Evolutionary conservation across 1,140 invertebrate species (phyloP).

Genomic region (Diorhabda carinulata): DNA sequence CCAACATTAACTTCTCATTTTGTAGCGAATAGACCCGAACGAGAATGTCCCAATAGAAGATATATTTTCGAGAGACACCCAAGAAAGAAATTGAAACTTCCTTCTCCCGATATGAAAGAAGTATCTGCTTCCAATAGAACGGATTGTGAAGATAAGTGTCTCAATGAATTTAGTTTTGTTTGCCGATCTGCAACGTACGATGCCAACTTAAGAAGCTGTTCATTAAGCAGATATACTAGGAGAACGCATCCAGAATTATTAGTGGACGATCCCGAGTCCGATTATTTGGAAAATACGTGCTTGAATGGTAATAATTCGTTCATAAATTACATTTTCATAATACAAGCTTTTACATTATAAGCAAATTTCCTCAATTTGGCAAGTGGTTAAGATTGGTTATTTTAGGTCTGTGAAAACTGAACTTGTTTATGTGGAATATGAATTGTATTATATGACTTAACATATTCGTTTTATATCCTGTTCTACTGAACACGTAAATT

Average conservation of each 20-base stretch:
- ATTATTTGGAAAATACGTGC: constrained; percentile 89
- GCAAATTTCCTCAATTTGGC: no score
- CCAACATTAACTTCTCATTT: constrained; percentile 20
- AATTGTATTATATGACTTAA: no score
- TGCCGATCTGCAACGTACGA: constrained; percentile 84
- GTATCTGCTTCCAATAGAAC: constrained; percentile 75
- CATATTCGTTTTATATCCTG: no score
- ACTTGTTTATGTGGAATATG: no score
- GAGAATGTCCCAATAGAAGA: constrained; percentile 79
- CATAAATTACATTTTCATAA: no score
- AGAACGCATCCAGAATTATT: constrained; percentile 78
- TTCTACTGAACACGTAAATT: constrained; percentile 10
- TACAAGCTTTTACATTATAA: no score
- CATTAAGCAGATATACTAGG: constrained; percentile 74
- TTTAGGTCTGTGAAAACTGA: no score
- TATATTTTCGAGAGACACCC: constrained; percentile 86
- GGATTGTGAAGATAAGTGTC: constrained; percentile 85
- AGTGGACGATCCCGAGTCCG: constrained; percentile 79
- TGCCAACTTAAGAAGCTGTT: constrained; percentile 69
- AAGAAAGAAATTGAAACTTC: constrained; percentile 74
- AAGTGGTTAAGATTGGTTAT: no score
- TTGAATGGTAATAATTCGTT: constrained; percentile 64
- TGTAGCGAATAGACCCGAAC: constrained; percentile 75
- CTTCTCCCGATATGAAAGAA: constrained; percentile 74
- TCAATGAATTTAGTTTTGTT: constrained; percentile 83